These are phyloP conservation scores for Oceanodroma leucorhoa DNA, from an alignment of 2,797 vertebrate genomes.

Conservation along the genomic window DNA sequence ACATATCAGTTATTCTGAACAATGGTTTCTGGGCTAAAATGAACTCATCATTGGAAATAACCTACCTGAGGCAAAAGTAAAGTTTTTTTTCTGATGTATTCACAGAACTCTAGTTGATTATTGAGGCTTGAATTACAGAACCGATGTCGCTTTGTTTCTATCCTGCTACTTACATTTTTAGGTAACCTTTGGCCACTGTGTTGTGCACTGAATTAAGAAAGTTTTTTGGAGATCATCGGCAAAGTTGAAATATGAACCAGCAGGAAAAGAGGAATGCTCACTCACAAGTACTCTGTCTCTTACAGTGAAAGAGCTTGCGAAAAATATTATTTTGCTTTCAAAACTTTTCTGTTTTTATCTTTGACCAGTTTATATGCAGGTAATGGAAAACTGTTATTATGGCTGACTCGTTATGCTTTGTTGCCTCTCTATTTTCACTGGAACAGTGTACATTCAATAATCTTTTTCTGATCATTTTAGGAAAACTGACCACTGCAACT, in stretches of 20 bases:
- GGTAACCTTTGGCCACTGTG: background rate
- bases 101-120: background rate
- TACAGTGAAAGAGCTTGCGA: background rate
- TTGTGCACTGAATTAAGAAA: background rate
- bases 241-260: background rate
- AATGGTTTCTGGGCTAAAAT: background rate
- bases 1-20: background rate
- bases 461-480: background rate
- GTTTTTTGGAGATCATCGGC: background rate
- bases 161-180: background rate
- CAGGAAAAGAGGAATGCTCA: background rate
- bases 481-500: background rate
- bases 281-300: background rate
- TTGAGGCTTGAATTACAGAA: background rate
- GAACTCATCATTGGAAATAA: background rate
- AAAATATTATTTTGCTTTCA: background rate
- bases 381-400: background rate
- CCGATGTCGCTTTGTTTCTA: rapidly evolving
- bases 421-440: background rate
- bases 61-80: background rate
- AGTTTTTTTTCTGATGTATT: background rate
- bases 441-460: background rate
- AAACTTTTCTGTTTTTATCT: background rate
- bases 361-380: background rate
- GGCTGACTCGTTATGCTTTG: background rate